A percentile compares a stretch with the other conserved stretches of the same genome.
phyloP scores from a whole-genome alignment of 2,113 vertebrate genomes.

The Ciconia maguari region DNA sequence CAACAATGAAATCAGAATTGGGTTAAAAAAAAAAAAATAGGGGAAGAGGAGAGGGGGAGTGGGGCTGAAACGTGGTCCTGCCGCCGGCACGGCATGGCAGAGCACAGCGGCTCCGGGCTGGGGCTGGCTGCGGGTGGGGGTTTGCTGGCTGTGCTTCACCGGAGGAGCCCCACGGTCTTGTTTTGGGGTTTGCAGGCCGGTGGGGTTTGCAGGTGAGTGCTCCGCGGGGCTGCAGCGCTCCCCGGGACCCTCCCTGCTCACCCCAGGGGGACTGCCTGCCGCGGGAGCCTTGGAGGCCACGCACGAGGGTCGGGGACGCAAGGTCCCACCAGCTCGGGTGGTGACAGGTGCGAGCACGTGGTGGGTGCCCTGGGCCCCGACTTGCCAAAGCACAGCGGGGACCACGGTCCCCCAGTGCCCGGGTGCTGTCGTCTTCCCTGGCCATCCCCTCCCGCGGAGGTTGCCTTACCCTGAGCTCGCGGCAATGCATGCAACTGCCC shows the following conservation, averaged over 20 bases:
- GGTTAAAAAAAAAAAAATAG: not conserved
- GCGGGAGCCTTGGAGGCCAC: fast-evolving
- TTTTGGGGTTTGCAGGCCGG: not conserved
- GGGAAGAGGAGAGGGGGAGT: not conserved
- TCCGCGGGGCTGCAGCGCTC: not conserved
- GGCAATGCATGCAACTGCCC: fast-evolving
- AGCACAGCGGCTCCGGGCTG: fast-evolving
- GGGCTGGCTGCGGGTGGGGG: not conserved
- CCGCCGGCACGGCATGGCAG: fast-evolving
- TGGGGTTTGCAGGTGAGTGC: not conserved
- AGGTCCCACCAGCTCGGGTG: not conserved
- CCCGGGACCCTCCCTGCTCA: not conserved
- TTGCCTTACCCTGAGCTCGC: not conserved
- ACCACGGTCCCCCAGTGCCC: fast-evolving
- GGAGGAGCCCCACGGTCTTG: not conserved
- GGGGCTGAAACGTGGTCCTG: not conserved
- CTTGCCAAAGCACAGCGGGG: not conserved
- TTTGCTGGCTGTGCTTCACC: not conserved
- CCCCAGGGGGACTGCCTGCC: not conserved
- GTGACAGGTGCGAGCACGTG: not conserved
- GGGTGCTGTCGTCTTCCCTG: not conserved
- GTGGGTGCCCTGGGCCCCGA: not conserved
- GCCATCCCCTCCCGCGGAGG: not conserved
- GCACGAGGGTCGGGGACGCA: fast-evolving
- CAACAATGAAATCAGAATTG: constrained; percentile 3